Conservation (phyloP, 2,113 vertebrate genomes). For the Hippoglossus stenolepis region DNA sequence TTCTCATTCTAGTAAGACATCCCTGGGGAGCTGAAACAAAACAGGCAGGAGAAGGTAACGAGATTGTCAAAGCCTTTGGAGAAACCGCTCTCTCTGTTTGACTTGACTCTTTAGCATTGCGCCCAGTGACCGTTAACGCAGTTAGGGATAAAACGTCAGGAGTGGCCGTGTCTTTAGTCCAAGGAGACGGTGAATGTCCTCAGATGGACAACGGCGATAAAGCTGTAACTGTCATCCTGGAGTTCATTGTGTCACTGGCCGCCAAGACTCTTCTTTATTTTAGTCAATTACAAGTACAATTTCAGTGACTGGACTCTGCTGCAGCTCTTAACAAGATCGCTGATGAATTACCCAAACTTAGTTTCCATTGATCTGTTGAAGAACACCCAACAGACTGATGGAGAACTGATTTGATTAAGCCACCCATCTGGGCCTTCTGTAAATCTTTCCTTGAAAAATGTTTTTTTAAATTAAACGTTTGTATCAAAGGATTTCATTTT, state of each 20-base stretch:
- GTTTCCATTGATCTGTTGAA: constrained; percentile 68
- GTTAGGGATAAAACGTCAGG: constrained; percentile 48
- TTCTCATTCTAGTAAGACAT: constrained; percentile 70
- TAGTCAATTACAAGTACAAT: constrained; percentile 36
- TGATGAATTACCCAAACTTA: constrained; percentile 52
- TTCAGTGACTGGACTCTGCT: constrained; percentile 31
- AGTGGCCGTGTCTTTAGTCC: constrained; percentile 37
- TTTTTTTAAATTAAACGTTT: constrained; percentile 1
- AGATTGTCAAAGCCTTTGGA: constrained; percentile 76
- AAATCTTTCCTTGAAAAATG: constrained; percentile 1
- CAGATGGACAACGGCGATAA: constrained; percentile 29
- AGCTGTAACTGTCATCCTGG: constrained; percentile 16
- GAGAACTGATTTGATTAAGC: constrained; percentile 35
- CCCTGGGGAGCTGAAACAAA: constrained; percentile 70
- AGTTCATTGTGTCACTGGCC: constrained; percentile 25
- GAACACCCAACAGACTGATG: constrained; percentile 30
- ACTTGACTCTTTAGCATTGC: constrained; percentile 60
- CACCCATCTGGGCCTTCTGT: constrained; percentile 11
- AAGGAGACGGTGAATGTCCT: constrained; percentile 35
- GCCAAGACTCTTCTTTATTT: constrained; percentile 23
- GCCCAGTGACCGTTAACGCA: constrained; percentile 58
- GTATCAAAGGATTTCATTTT: constrained; percentile 1
- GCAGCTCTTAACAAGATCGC: constrained; percentile 55
- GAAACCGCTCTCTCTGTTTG: constrained; percentile 49
- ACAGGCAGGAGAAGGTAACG: constrained; percentile 68